Evolutionary conservation across 2,797 vertebrate genomes (phyloP).

Genomic region (Tragelaphus oryx): DNA sequence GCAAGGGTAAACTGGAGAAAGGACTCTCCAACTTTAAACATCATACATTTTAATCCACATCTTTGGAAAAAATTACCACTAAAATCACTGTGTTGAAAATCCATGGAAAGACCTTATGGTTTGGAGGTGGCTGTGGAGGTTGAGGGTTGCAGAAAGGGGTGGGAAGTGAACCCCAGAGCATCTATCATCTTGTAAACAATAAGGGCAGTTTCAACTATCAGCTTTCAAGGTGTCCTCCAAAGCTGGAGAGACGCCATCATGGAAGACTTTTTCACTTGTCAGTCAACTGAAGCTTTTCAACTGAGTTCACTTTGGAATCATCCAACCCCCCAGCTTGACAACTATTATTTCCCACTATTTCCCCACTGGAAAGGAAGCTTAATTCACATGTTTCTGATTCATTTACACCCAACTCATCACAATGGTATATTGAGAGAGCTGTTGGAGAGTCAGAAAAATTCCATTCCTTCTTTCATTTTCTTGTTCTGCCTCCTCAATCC

Average conservation of each 20-base stretch:
- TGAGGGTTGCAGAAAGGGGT: not conserved
- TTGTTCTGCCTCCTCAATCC: not conserved
- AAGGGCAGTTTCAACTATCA: not conserved
- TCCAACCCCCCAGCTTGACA: not conserved
- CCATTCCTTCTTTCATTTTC: conserved; percentile 6
- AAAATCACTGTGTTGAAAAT: conserved; percentile 4
- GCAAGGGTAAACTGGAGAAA: not conserved
- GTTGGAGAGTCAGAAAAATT: conserved; percentile 2
- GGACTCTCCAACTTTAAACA: not conserved
- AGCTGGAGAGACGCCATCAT: not conserved
- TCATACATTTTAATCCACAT: not conserved
- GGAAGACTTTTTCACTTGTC: not conserved
- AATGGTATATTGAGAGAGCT: not conserved
- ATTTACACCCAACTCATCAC: conserved; percentile 9
- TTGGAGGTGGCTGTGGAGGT: not conserved
- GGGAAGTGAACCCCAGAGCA: not conserved
- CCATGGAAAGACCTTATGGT: not conserved
- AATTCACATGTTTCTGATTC: conserved; percentile 50
- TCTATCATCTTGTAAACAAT: not conserved
- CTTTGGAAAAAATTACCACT: not conserved
- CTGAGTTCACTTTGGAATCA: not conserved
- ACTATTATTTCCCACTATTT: not conserved
- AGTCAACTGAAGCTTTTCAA: conserved; percentile 38
- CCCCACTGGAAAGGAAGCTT: not conserved
- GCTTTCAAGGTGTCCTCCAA: not conserved